These are phyloP conservation scores for Drosophila suzukii DNA, from an alignment of 1,140 invertebrate species.

Conservation along the genomic window DNA sequence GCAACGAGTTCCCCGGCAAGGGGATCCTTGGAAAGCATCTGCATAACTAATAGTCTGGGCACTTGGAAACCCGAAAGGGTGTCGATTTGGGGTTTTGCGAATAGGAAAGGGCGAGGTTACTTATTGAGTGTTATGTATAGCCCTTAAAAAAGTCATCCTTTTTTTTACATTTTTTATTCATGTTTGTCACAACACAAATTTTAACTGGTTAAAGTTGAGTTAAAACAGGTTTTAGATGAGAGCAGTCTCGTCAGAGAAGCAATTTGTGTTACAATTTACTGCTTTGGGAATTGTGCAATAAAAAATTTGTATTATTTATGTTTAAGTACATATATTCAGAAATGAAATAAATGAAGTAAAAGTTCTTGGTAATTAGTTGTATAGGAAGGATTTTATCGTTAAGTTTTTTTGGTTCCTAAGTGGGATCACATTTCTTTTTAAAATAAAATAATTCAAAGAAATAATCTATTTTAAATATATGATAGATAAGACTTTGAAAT, in stretches of 20 bases:
- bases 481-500: too few relatives aligned
- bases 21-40: constrained; percentile 48
- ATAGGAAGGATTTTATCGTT: too few relatives aligned
- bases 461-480: too few relatives aligned
- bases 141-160: constrained; percentile 23
- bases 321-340: too few relatives aligned
- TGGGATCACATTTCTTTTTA: too few relatives aligned
- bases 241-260: background rate
- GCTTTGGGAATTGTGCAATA: constrained; percentile 22
- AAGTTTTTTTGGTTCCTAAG: too few relatives aligned
- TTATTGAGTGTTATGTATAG: constrained; percentile 39
- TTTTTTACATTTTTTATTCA: constrained; percentile 43
- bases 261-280: constrained; percentile 30
- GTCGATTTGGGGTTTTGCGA: constrained; percentile 8
- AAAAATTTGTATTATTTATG: background rate
- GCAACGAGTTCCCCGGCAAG: constrained; percentile 12
- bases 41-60: constrained; percentile 68
- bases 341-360: too few relatives aligned
- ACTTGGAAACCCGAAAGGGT: constrained; percentile 57
- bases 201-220: constrained; percentile 34
- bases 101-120: constrained; percentile 10
- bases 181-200: constrained; percentile 73
- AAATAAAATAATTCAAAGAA: too few relatives aligned
- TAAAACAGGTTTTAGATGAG: constrained; percentile 35
- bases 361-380: too few relatives aligned